Evolutionary conservation across 2,888 invertebrate genomes (phyloP).

Genomic region (Eupithecia dodoneata): DNA sequence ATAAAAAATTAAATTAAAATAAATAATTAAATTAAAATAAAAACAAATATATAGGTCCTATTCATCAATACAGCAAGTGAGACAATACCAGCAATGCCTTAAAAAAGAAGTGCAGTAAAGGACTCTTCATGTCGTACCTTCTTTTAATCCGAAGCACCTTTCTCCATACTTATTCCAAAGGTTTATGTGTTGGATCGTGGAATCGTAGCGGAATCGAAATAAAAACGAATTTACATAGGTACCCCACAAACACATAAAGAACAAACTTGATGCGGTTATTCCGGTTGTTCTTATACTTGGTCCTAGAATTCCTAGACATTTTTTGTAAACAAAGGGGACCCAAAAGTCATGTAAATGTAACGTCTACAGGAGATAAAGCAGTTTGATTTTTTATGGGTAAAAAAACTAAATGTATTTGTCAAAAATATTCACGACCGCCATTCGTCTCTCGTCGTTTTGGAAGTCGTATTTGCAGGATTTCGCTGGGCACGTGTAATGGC

Average conservation of each 20-base stretch:
- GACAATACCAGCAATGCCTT: too few relatives aligned
- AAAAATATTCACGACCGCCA: not conserved
- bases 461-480: too few relatives aligned
- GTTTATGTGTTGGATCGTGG: slow-evolving; percentile 15
- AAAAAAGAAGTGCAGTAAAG: too few relatives aligned
- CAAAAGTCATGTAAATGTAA: not conserved
- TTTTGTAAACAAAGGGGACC: not conserved
- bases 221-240: slow-evolving; percentile 25
- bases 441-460: too few relatives aligned
- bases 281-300: not conserved
- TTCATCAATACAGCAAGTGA: too few relatives aligned
- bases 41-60: too few relatives aligned
- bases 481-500: too few relatives aligned
- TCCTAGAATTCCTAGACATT: not conserved
- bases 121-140: not conserved
- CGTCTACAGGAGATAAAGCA: not conserved
- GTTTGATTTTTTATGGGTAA: not conserved
- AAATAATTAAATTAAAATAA: too few relatives aligned
- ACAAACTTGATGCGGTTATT: not conserved
- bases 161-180: slow-evolving; percentile 1
- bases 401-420: not conserved
- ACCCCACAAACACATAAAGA: slow-evolving; percentile 20
- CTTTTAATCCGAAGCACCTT: not conserved
- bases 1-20: too few relatives aligned
- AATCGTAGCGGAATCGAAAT: slow-evolving; percentile 19